A percentile compares a stretch with the other conserved stretches of the same genome.
Evolutionary conservation across 2,888 invertebrate genomes (phyloP).

Genomic region (Lasioglossum marginatum): DNA sequence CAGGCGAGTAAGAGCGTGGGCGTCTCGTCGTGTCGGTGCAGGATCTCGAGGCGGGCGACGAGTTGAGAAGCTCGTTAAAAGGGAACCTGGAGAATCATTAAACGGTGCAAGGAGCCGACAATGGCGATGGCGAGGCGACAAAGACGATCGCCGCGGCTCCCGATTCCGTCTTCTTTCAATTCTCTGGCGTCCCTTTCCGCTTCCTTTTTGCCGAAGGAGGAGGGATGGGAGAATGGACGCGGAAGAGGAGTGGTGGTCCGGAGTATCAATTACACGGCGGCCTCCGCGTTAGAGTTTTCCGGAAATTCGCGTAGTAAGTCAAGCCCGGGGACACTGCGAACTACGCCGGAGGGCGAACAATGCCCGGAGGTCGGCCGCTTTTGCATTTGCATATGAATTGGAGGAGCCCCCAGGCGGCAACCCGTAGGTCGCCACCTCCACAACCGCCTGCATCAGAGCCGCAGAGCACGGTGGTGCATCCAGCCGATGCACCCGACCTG

Average conservation of each 20-base stretch:
- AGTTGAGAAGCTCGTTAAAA: constrained; percentile 53
- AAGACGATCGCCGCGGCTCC: constrained; percentile 57
- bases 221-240: constrained; percentile 18
- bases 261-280: constrained; percentile 83
- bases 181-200: constrained; percentile 8
- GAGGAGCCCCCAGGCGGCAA: constrained; percentile 58
- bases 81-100: constrained; percentile 64
- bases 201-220: constrained; percentile 12
- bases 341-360: constrained; percentile 78
- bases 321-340: constrained; percentile 79
- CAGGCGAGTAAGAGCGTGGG: not conserved
- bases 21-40: not conserved
- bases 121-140: constrained; percentile 60
- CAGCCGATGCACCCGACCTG: constrained; percentile 16
- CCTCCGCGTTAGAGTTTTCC: constrained; percentile 80
- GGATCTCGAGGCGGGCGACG: constrained; percentile 38
- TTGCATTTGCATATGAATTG: constrained; percentile 84
- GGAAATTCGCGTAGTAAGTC: constrained; percentile 84
- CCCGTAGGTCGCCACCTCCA: constrained; percentile 63
- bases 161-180: constrained; percentile 18
- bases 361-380: constrained; percentile 79
- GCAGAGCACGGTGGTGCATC: constrained; percentile 24
- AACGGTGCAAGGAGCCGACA: constrained; percentile 65
- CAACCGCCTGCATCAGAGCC: constrained; percentile 39
- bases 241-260: not conserved